Percentiles rank a stretch among this genome's conserved stretches.
Evolutionary conservation across 2,888 invertebrate species (phyloP).

Genomic region (Poecilobothrus nobilitatus): DNA sequence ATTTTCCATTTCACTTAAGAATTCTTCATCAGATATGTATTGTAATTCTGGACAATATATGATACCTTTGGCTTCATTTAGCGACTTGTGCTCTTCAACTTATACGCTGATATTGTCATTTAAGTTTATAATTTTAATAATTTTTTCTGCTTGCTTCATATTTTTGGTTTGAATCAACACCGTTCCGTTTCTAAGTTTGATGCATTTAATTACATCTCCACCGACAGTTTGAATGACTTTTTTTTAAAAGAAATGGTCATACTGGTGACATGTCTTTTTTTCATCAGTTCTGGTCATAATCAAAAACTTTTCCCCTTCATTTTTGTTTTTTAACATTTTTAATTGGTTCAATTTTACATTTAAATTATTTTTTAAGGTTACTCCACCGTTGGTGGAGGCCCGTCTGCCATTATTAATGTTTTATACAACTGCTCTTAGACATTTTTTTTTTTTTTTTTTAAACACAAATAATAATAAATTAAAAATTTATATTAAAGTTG

Average conservation of each 20-base stretch:
- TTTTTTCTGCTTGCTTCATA: background rate
- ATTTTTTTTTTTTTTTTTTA: too few species aligned
- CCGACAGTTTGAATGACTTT: background rate
- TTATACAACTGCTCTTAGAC: too few species aligned
- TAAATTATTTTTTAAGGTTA: too few species aligned
- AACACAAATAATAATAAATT: too few species aligned
- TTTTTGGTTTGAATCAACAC: background rate
- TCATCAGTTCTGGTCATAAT: background rate
- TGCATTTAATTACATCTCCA: background rate
- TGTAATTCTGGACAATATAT: background rate
- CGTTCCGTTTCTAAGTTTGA: background rate
- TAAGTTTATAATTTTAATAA: background rate
- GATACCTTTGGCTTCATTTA: background rate
- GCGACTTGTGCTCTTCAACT: background rate
- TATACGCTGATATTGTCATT: background rate
- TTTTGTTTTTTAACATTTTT: too few species aligned
- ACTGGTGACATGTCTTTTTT: background rate
- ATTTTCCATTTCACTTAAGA: background rate
- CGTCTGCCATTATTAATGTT: too few species aligned
- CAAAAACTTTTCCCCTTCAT: background rate
- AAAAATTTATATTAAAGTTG: too few species aligned
- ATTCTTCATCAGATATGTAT: background rate
- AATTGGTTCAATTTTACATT: too few species aligned
- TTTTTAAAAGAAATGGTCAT: background rate
- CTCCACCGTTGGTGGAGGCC: too few species aligned